Evolutionary conservation across 2,797 vertebrate species (phyloP).

Genomic region (Eulemur albifrons): DNA sequence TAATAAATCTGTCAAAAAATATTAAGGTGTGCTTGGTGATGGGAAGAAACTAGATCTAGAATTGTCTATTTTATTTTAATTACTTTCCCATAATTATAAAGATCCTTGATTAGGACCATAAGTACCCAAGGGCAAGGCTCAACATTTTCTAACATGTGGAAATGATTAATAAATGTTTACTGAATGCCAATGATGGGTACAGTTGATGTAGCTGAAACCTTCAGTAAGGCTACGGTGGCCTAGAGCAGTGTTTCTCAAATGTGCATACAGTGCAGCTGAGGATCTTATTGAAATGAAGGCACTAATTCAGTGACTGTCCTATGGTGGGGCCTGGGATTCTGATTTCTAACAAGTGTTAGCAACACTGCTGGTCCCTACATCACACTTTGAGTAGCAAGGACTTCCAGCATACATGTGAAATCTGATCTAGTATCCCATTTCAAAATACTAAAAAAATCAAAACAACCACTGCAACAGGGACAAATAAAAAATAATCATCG

Average conservation of each 20-base stretch:
- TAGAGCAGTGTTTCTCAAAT: background rate
- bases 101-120: background rate
- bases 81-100: slow-evolving; percentile 35
- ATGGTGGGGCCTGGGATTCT: background rate
- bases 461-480: background rate
- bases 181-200: background rate
- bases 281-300: background rate
- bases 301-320: background rate
- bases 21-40: slow-evolving; percentile 47
- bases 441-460: slow-evolving; percentile 3
- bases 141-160: background rate
- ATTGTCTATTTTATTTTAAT: slow-evolving; percentile 41
- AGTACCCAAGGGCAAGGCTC: background rate
- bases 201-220: background rate
- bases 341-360: background rate
- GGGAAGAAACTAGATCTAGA: background rate
- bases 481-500: background rate
- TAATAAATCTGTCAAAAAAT: slow-evolving; percentile 52
- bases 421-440: background rate
- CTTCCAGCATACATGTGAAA: slow-evolving; percentile 10
- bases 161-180: slow-evolving; percentile 8
- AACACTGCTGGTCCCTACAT: background rate
- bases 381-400: background rate
- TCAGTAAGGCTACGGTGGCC: background rate
- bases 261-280: background rate